A percentile compares a stretch with the other conserved stretches of the same genome.
Conservation (phyloP, 2,888 invertebrate genomes). For the Diplazon laetatorius region DNA sequence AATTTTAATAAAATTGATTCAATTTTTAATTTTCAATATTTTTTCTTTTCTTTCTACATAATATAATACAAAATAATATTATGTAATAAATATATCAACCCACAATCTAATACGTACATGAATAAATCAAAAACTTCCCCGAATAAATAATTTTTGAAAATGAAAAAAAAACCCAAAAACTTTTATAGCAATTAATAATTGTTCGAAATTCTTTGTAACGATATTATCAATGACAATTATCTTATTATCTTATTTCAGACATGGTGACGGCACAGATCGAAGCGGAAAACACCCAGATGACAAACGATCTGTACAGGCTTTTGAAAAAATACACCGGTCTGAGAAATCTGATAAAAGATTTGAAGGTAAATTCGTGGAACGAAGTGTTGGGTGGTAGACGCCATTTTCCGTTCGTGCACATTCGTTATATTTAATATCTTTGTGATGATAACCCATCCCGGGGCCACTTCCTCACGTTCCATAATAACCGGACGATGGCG, state of each 20-base stretch:
- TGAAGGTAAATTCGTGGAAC: conserved; percentile 86
- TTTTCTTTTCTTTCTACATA: too few species aligned
- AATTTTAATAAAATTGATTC: too few species aligned
- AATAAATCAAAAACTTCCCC: too few species aligned
- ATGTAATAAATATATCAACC: too few species aligned
- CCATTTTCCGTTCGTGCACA: neutral
- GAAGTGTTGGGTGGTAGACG: too few species aligned
- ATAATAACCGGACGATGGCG: conserved; percentile 48
- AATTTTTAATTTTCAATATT: too few species aligned
- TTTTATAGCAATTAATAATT: neutral
- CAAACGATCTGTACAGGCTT: conserved; percentile 95
- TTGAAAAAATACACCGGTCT: conserved; percentile 96
- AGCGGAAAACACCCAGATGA: conserved; percentile 96
- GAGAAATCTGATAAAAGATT: conserved; percentile 92
- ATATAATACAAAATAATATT: too few species aligned
- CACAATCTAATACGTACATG: too few species aligned
- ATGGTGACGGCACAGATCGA: conserved; percentile 97
- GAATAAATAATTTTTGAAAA: neutral
- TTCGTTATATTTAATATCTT: conserved; percentile 12
- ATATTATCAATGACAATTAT: neutral
- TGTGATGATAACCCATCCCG: conserved; percentile 27
- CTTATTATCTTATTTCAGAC: conserved; percentile 85
- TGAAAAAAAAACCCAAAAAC: neutral
- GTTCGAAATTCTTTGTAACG: too few species aligned
- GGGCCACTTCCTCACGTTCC: conserved; percentile 42